Conservation (phyloP, 2,797 vertebrate genomes). For the Pangasius macronema region DNA sequence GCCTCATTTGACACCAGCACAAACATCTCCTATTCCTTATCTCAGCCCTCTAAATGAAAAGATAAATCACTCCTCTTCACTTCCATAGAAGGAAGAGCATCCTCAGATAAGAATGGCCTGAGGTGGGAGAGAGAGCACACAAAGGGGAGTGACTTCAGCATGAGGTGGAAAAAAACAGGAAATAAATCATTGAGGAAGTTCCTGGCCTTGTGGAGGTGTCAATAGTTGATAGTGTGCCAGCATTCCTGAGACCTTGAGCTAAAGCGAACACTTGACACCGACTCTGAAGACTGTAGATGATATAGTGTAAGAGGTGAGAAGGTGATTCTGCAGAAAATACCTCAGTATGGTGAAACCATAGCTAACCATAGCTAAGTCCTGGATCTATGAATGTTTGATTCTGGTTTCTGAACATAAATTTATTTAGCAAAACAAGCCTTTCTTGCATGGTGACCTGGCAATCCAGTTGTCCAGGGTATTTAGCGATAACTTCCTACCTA, state of each 20-base stretch:
- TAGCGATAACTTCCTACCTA: not conserved
- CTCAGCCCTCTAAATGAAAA: not conserved
- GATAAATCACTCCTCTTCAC: constrained; percentile 55
- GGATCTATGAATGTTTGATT: not conserved
- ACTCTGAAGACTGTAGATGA: not conserved
- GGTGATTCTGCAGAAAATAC: not conserved
- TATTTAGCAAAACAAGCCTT: not conserved
- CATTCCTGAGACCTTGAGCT: constrained; percentile 54
- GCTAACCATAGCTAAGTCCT: not conserved
- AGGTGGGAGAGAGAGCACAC: constrained; percentile 49
- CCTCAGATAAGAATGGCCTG: constrained; percentile 65
- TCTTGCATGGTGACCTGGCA: not conserved
- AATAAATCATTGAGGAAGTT: constrained; percentile 61
- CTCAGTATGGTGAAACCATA: not conserved
- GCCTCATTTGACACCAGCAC: constrained; percentile 7
- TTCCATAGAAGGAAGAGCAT: constrained; percentile 61
- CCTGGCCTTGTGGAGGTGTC: constrained; percentile 57
- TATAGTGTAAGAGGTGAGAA: not conserved
- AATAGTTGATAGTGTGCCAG: constrained; percentile 40
- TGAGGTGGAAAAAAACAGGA: constrained; percentile 50
- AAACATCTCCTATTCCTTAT: constrained; percentile 27
- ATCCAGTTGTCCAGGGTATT: not conserved
- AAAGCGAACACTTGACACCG: constrained; percentile 28
- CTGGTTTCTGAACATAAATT: not conserved
- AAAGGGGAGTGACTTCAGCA: constrained; percentile 13